A percentile compares a stretch with the other conserved stretches of the same genome.
Evolutionary conservation across 1,140 invertebrate genomes (phyloP).

Genomic region (Neomicropteryx cornuta): DNA sequence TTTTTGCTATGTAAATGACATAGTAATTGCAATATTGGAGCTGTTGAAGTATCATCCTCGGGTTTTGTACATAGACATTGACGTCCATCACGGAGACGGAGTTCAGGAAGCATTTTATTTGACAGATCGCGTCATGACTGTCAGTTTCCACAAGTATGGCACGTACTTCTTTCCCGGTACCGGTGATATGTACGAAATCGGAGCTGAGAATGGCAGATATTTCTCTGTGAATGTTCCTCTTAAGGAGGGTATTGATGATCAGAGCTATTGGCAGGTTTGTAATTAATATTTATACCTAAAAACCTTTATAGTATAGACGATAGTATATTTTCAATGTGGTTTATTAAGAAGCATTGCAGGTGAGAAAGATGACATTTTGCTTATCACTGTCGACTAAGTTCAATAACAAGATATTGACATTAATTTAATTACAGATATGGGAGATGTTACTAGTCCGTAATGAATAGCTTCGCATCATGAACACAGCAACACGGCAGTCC

Average conservation of each 20-base stretch:
- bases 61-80: conserved; percentile 41
- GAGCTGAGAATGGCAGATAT: conserved; percentile 40
- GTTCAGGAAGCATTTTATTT: conserved; percentile 62
- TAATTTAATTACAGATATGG: no score
- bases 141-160: conserved; percentile 61
- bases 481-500: no score
- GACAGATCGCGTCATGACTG: conserved; percentile 61
- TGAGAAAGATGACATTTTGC: background rate
- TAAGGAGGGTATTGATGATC: conserved; percentile 50
- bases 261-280: conserved; percentile 38
- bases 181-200: conserved; percentile 30
- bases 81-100: conserved; percentile 59
- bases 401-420: no score
- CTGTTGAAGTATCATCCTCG: conserved; percentile 36
- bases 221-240: conserved; percentile 51
- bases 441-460: conserved; percentile 24
- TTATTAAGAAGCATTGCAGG: no score
- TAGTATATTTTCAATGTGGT: no score
- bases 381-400: no score
- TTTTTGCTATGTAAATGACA: conserved; percentile 41
- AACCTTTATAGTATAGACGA: no score
- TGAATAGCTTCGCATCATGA: no score
- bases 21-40: conserved; percentile 39
- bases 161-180: conserved; percentile 57
- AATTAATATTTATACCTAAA: no score